Evolutionary conservation across 2,113 vertebrate species (phyloP), one percentile per base, ranked within the genome.

Genomic region (Cavia aperea): DNA sequence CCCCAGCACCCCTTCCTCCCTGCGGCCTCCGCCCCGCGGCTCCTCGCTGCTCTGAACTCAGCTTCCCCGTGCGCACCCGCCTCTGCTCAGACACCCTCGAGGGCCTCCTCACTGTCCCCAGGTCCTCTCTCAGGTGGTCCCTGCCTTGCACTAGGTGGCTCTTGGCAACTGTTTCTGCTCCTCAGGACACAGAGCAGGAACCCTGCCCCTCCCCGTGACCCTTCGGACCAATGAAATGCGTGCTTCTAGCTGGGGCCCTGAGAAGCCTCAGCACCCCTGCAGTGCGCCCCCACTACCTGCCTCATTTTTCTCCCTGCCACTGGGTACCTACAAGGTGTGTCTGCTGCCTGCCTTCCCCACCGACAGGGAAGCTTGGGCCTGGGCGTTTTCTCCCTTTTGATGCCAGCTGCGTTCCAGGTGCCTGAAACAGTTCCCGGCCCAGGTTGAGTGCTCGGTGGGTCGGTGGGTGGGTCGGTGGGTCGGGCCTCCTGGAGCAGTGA

Each of bases 261-360:
- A 36, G 51, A 14, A 2, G 4, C 16, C 26, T 23, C 23, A 10
- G n/a, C 23, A 14, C 56, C 56, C 14, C 56, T 31, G 33, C 62
- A 15, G 8, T 36, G 12, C 11, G 4, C 16, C 56, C 16, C 11
- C 6, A 6, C 29, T 39, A 14, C 24, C 8, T 39, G n/a, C 11
- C 56, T 56, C 1, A 0, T n/a, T 49, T 33, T 43, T 66, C 65
- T 63, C 73, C 4, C 1, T 0, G 0, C 13, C 46, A 13, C 21
- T 43, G 33, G 39, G 3, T 24, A 39, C 49, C 36, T 26, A 5
- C 11, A 49, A 2, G n/a, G 33, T 29, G 4, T 24, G 58, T 33
- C 46, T 31, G 66, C 39, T 8, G 62, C 39, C 49, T 2, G 1
- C 65, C 56, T 23, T 51, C 88, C 5, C 46, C 46, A 4, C 15